phyloP scores from a whole-genome alignment of 2,797 vertebrate species.

The Lycodopsis pacificus region DNA sequence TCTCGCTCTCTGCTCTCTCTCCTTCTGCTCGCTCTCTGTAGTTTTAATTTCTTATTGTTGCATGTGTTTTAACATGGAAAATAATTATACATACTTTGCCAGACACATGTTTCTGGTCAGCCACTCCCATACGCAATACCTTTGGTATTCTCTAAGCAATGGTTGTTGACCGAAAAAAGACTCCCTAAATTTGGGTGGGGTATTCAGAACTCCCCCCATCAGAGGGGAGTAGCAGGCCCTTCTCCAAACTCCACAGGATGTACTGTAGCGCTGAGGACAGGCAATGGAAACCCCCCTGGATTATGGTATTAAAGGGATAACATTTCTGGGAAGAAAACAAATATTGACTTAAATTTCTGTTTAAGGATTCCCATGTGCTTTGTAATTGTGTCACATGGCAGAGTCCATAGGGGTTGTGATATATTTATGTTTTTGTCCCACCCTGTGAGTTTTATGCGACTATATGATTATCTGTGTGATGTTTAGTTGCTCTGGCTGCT shows the following conservation, averaged over 20 bases:
- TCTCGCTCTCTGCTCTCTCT: conserved; percentile 3
- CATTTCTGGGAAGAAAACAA: conserved; percentile 63
- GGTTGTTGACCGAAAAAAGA: conserved; percentile 71
- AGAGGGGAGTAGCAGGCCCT: conserved; percentile 38
- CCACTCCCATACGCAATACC: conserved; percentile 67
- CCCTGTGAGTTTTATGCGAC: neutral
- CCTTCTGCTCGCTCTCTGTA: neutral
- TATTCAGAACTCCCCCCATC: conserved; percentile 54
- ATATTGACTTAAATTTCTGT: conserved; percentile 68
- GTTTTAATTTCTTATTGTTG: conserved; percentile 15
- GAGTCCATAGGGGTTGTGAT: neutral
- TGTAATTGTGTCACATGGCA: conserved; percentile 42
- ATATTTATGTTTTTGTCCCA: conserved; percentile 22
- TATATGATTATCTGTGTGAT: conserved; percentile 14
- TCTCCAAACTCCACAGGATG: conserved; percentile 62
- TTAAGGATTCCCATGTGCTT: conserved; percentile 40
- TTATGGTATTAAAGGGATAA: conserved; percentile 66
- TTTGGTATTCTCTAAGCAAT: conserved; percentile 68
- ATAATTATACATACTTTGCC: conserved; percentile 42
- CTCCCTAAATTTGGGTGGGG: conserved; percentile 72
- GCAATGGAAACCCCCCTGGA: conserved; percentile 49
- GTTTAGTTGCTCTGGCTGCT: conserved; percentile 21
- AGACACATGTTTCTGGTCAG: conserved; percentile 71
- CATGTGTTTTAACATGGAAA: conserved; percentile 16
- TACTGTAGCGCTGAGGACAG: conserved; percentile 27